These are phyloP conservation scores for Bathynomus jamesi DNA, from an alignment of 1,140 invertebrate genomes.

Conservation along the genomic window DNA sequence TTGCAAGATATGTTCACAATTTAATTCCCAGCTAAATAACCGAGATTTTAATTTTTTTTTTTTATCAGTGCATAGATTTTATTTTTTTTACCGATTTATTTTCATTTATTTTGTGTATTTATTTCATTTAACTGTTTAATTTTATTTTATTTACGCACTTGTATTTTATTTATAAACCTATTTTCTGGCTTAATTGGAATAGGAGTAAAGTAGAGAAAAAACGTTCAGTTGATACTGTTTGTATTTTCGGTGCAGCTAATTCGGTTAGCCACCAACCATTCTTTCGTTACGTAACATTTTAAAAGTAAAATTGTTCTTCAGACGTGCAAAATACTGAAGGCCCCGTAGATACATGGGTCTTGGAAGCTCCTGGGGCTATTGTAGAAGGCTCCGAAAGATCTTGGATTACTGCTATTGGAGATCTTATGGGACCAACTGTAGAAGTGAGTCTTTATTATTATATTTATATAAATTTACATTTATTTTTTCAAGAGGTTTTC, in stretches of 20 bases:
- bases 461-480: too few species aligned
- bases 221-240: not conserved
- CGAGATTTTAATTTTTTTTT: too few species aligned
- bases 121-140: too few species aligned
- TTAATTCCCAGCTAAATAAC: not conserved
- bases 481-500: too few species aligned
- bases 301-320: too few species aligned
- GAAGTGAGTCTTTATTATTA: too few species aligned
- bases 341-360: constrained; percentile 8
- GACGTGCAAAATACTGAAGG: not conserved
- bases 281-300: not conserved
- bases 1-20: not conserved
- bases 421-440: constrained; percentile 53
- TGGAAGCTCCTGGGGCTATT: constrained; percentile 28
- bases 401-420: constrained; percentile 51
- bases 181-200: not conserved
- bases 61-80: too few species aligned
- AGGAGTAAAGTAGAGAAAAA: not conserved
- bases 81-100: not conserved
- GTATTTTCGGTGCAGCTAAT: too few species aligned
- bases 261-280: too few species aligned
- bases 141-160: too few species aligned
- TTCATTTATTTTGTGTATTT: too few species aligned
- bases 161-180: not conserved
- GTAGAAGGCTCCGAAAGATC: constrained; percentile 52